Evolutionary conservation across 2,888 invertebrate species (phyloP).

Genomic region (Leptinotarsa tumamoca): DNA sequence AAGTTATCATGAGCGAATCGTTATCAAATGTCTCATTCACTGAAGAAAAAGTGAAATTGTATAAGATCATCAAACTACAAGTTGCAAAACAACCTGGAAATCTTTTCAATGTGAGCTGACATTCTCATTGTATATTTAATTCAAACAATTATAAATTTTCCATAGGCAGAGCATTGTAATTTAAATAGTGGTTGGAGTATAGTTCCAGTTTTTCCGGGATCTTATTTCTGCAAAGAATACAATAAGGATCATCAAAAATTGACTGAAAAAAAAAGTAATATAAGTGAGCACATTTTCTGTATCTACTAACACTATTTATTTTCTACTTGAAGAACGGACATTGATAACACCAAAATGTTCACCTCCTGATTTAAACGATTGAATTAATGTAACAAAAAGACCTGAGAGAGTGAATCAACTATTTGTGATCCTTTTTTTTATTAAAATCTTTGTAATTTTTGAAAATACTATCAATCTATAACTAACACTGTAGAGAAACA

Average conservation of each 20-base stretch:
- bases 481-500: too few relatives aligned
- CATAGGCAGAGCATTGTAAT: neutral
- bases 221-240: neutral
- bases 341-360: too few relatives aligned
- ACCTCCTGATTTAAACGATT: too few relatives aligned
- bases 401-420: too few relatives aligned
- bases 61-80: neutral
- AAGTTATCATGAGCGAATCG: neutral
- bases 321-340: too few relatives aligned
- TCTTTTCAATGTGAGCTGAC: neutral
- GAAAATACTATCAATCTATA: too few relatives aligned
- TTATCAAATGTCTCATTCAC: neutral
- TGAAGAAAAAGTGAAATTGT: neutral
- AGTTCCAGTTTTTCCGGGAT: neutral
- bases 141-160: neutral
- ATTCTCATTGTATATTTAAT: neutral
- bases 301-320: neutral
- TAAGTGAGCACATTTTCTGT: neutral
- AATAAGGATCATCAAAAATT: neutral
- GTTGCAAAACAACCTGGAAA: neutral
- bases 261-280: neutral
- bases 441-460: too few relatives aligned
- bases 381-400: too few relatives aligned
- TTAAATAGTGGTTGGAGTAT: neutral
- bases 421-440: too few relatives aligned